Evolutionary conservation across 2,113 vertebrate species (phyloP).

Genomic region (Alces alces): DNA sequence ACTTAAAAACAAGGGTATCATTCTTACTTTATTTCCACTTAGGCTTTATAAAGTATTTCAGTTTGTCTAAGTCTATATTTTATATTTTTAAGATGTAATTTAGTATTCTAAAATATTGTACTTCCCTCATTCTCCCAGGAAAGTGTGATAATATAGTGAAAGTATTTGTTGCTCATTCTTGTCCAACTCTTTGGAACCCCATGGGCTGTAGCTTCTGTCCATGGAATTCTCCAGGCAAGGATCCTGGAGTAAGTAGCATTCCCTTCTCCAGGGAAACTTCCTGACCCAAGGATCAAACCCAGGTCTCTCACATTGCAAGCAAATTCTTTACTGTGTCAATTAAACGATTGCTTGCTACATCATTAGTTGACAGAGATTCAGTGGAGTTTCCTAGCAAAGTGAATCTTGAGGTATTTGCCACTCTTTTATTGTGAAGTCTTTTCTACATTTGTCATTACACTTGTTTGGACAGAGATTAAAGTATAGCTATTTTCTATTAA

Average conservation of each 20-base stretch:
- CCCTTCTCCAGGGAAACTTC: background rate
- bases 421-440: background rate
- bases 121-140: background rate
- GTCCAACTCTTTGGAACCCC: background rate
- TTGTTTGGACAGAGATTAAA: background rate
- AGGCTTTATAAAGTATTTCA: background rate
- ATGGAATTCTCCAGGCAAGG: background rate
- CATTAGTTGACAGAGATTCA: background rate
- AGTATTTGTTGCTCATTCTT: background rate
- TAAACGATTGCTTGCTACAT: background rate
- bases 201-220: background rate
- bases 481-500: background rate
- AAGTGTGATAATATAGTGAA: background rate
- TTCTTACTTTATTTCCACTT: background rate
- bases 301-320: background rate
- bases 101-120: background rate
- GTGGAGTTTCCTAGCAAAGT: background rate
- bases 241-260: background rate
- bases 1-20: background rate
- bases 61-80: background rate
- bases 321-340: background rate
- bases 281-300: background rate
- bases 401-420: background rate
- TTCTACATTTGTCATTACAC: background rate
- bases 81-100: slow-evolving; percentile 11